Evolutionary conservation across 1,140 invertebrate species (phyloP).

Genomic region (Drosophila leontia): DNA sequence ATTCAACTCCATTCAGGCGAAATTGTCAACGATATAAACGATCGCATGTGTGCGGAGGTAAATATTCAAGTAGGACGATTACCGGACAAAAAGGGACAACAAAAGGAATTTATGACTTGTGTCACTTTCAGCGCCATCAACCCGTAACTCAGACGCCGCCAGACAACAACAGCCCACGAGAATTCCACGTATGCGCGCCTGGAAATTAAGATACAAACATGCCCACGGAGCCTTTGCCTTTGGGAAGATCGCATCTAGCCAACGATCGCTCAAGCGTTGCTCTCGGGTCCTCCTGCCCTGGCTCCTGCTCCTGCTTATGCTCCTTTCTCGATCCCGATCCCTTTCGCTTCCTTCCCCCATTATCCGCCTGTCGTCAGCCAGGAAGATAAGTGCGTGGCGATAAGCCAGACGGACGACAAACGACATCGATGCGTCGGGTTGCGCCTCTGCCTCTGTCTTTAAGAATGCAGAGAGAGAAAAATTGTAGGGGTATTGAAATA

Average conservation of each 20-base stretch:
- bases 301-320: conserved; percentile 6
- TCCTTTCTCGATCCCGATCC: conserved; percentile 5
- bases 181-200: conserved; percentile 81
- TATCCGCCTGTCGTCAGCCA: conserved; percentile 47
- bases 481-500: neutral
- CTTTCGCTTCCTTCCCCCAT: conserved; percentile 19
- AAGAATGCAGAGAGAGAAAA: conserved; percentile 2
- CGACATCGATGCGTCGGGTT: conserved; percentile 74
- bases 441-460: conserved; percentile 61
- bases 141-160: conserved; percentile 76
- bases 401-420: conserved; percentile 74
- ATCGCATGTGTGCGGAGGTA: conserved; percentile 40
- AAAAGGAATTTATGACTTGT: conserved; percentile 84
- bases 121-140: conserved; percentile 83
- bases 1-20: conserved; percentile 69
- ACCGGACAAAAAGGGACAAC: conserved; percentile 52
- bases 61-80: conserved; percentile 56
- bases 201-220: conserved; percentile 80
- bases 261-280: conserved; percentile 69
- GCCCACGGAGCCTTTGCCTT: conserved; percentile 70
- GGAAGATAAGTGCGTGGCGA: conserved; percentile 79
- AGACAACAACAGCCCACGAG: conserved; percentile 44
- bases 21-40: conserved; percentile 66
- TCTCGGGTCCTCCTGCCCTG: conserved; percentile 12
- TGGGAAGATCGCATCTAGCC: conserved; percentile 66